phyloP scores from a whole-genome alignment of 2,888 invertebrate genomes.

The Electrophaes corylata region DNA sequence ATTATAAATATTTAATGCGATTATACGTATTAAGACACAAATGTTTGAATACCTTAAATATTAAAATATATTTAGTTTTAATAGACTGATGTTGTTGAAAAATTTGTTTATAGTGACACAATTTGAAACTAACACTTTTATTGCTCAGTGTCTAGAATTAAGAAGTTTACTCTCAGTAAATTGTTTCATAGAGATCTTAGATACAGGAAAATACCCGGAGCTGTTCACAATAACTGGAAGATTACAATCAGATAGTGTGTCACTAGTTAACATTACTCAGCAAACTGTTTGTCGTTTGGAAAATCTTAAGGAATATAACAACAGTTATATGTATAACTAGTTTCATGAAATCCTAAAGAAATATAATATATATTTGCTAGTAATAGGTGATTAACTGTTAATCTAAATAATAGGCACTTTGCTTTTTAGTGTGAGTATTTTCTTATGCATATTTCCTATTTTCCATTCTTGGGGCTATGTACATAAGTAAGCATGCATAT shows the following conservation, averaged over 20 bases:
- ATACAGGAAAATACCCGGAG: conserved; percentile 22
- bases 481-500: no score
- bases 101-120: no score
- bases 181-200: conserved; percentile 7
- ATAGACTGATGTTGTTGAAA: no score
- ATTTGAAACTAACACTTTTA: background rate
- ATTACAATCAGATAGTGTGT: conserved; percentile 14
- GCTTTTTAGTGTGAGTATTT: no score
- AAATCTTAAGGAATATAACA: conserved; percentile 7
- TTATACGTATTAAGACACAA: conserved; percentile 34
- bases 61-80: background rate
- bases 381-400: no score
- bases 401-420: no score
- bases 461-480: no score
- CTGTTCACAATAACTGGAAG: conserved; percentile 22
- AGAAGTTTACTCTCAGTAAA: conserved; percentile 5
- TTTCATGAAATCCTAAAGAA: background rate
- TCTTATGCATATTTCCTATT: no score
- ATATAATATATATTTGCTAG: no score
- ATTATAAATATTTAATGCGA: background rate
- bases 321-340: background rate
- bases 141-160: background rate
- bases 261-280: conserved; percentile 1
- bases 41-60: conserved; percentile 5
- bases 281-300: background rate